Evolutionary conservation across 2,797 vertebrate genomes (phyloP).

Genomic region (Ptychobarbus kaznakovi): DNA sequence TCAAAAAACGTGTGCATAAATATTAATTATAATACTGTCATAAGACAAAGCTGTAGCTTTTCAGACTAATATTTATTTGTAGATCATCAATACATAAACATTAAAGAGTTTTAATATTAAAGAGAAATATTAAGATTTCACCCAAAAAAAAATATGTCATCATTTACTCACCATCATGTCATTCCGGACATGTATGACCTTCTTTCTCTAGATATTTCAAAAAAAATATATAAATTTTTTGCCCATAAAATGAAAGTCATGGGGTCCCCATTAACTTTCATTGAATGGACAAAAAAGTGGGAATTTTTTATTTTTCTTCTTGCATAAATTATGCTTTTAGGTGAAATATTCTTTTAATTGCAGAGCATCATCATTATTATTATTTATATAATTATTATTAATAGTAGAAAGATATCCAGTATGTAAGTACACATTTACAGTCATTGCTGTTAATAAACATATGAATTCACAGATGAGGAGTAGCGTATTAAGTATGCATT

Average conservation of each 20-base stretch:
- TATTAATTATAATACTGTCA: not conserved
- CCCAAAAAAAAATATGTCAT: not conserved
- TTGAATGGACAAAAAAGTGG: too few species aligned
- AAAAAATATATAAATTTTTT: too few species aligned
- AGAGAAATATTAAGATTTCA: not conserved
- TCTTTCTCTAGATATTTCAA: not conserved
- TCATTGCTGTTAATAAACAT: not conserved
- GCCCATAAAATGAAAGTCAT: not conserved
- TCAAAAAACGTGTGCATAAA: not conserved
- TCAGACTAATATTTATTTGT: not conserved
- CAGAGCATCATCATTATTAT: too few species aligned
- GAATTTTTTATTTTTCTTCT: too few species aligned
- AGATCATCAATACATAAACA: not conserved
- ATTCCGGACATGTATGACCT: not conserved
- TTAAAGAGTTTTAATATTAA: not conserved
- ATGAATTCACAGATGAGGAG: slow-evolving; percentile 2
- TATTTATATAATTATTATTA: not conserved
- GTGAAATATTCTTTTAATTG: not conserved
- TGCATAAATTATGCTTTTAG: too few species aligned
- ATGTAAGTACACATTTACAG: not conserved
- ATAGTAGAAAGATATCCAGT: not conserved
- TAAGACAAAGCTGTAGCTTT: not conserved
- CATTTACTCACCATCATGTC: not conserved
- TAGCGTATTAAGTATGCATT: not conserved
- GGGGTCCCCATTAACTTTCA: not conserved